Conservation (phyloP, 2,797 vertebrate genomes). For the Phalloptychus januarius region DNA sequence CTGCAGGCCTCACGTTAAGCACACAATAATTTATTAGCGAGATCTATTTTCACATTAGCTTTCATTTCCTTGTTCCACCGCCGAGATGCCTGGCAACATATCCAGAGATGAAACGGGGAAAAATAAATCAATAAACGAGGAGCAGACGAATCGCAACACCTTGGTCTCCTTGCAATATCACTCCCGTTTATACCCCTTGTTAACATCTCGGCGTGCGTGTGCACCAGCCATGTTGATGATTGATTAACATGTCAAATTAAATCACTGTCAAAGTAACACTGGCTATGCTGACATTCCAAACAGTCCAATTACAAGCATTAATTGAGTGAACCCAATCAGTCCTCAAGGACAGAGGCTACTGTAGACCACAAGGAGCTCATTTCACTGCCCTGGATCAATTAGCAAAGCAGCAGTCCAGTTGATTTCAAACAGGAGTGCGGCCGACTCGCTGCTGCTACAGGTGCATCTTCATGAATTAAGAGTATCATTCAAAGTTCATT, state of each 20-base stretch:
- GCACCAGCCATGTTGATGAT: slow-evolving; percentile 63
- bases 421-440: background rate
- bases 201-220: slow-evolving; percentile 49
- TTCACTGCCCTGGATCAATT: slow-evolving; percentile 19
- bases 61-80: slow-evolving; percentile 28
- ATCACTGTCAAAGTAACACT: slow-evolving; percentile 71
- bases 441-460: background rate
- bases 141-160: slow-evolving; percentile 28
- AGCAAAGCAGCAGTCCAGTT: background rate
- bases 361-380: slow-evolving; percentile 36
- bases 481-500: background rate
- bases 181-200: slow-evolving; percentile 59
- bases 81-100: slow-evolving; percentile 13
- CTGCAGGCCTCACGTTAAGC: slow-evolving; percentile 23
- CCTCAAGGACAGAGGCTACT: slow-evolving; percentile 64
- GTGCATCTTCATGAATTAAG: background rate
- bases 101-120: slow-evolving; percentile 34
- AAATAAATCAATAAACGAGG: slow-evolving; percentile 49
- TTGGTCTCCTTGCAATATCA: slow-evolving; percentile 36
- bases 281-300: slow-evolving; percentile 62
- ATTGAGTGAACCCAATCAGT: slow-evolving; percentile 61
- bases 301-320: slow-evolving; percentile 69
- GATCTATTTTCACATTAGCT: slow-evolving; percentile 34
- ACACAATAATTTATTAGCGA: slow-evolving; percentile 42
- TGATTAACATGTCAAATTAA: slow-evolving; percentile 77